Evolutionary conservation across 2,113 vertebrate species (phyloP).

Genomic region (Petrocephalus zakoni): DNA sequence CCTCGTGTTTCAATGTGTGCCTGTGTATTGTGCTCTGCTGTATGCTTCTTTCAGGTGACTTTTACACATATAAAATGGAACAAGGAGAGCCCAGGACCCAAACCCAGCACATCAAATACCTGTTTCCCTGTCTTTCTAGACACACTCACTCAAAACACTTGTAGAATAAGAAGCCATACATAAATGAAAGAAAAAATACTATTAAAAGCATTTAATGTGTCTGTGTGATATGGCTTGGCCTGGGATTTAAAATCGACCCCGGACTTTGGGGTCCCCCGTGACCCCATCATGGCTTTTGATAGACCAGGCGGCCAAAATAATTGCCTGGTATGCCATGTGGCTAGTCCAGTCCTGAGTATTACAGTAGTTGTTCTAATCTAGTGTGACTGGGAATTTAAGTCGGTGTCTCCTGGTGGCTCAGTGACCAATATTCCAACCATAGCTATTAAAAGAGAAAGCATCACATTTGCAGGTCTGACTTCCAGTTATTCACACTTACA

Average conservation of each 20-base stretch:
- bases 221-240: background rate
- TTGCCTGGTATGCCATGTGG: background rate
- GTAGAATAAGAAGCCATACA: background rate
- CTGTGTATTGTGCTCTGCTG: background rate
- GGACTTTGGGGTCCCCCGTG: background rate
- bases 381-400: background rate
- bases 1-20: conserved; percentile 5
- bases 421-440: background rate
- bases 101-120: background rate
- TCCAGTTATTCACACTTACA: background rate
- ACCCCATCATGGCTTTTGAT: background rate
- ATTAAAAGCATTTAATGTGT: background rate
- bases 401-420: background rate
- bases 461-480: background rate
- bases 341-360: background rate
- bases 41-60: background rate
- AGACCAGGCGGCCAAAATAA: background rate
- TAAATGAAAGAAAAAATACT: background rate
- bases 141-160: background rate
- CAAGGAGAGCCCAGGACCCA: background rate
- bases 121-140: background rate
- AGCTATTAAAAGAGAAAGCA: background rate
- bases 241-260: background rate
- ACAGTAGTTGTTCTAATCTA: background rate
- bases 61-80: conserved; percentile 1